Conservation (phyloP, 35 echinoderm and acorn worm species). For the Apostichopus californicus region DNA sequence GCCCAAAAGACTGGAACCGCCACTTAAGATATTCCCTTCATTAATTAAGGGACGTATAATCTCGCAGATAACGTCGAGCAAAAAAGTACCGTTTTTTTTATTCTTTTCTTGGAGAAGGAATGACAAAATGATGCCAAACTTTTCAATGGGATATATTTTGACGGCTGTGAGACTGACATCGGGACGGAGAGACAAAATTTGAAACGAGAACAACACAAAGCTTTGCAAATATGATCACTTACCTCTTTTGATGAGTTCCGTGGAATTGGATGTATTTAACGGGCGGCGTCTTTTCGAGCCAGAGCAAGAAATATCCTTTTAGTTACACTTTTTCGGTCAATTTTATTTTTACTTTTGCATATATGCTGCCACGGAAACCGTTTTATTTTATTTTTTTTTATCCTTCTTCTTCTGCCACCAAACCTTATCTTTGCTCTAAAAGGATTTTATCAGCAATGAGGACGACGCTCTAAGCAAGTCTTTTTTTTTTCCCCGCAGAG, state of each 20-base stretch:
- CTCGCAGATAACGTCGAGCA: too few relatives aligned
- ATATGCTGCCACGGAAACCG: not conserved
- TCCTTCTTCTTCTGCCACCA: not conserved
- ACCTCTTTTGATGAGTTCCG: not conserved
- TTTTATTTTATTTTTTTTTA: not conserved
- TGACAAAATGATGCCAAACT: not conserved
- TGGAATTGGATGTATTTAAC: constrained; percentile 14
- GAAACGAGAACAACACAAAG: not conserved
- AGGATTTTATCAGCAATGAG: constrained; percentile 47
- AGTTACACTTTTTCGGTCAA: constrained; percentile 16
- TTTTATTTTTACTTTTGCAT: not conserved
- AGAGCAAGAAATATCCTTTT: not conserved
- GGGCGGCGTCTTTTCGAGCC: constrained; percentile 4
- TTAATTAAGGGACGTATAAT: too few relatives aligned
- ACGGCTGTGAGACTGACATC: not conserved
- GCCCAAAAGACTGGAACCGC: too few relatives aligned
- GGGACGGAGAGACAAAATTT: not conserved
- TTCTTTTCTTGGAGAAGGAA: not conserved
- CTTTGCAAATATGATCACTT: not conserved
- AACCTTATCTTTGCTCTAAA: constrained; percentile 37
- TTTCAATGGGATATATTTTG: not conserved
- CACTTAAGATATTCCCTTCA: too few relatives aligned
- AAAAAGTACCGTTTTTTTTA: too few relatives aligned
- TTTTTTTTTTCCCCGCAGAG: constrained; percentile 42
- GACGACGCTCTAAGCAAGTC: constrained; percentile 18